These are phyloP conservation scores for Drosophila nannoptera DNA, from an alignment of 1,140 invertebrate species.

Conservation along the genomic window DNA sequence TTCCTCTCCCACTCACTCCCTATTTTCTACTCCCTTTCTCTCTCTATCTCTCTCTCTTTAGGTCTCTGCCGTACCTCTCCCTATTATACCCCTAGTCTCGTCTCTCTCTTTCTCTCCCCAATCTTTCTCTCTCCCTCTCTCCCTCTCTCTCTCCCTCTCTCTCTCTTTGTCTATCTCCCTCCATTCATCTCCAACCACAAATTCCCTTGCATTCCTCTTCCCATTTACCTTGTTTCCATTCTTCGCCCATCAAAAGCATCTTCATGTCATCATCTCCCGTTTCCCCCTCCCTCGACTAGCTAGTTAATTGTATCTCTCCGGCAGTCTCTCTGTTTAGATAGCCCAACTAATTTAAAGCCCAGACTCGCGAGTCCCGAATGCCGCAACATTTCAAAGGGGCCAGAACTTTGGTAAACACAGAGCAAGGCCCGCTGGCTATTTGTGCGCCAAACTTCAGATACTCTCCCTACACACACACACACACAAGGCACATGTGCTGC, in stretches of 20 bases:
- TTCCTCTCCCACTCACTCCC: neutral
- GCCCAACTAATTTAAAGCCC: constrained; percentile 24
- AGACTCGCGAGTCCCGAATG: neutral
- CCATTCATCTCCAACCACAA: too few relatives aligned
- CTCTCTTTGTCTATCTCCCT: neutral
- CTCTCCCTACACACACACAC: neutral
- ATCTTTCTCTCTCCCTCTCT: neutral
- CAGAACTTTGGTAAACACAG: constrained; percentile 34
- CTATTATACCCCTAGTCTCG: neutral
- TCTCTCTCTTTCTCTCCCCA: too few relatives aligned
- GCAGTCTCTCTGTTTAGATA: neutral
- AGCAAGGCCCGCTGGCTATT: constrained; percentile 53
- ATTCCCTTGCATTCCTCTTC: neutral
- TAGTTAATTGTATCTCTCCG: neutral
- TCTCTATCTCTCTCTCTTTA: neutral
- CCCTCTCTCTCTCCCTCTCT: neutral
- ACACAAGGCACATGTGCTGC: too few relatives aligned
- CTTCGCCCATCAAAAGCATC: too few relatives aligned
- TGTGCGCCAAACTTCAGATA: constrained; percentile 36
- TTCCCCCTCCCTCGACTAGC: neutral
- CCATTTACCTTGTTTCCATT: too few relatives aligned
- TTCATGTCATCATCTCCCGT: too few relatives aligned
- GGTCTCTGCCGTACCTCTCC: neutral
- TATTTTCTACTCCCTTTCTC: neutral
- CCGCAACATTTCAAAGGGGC: constrained; percentile 26